These are phyloP conservation scores for Hydropsyche tenuis DNA, from an alignment of 1,140 invertebrate species.

Conservation along the genomic window DNA sequence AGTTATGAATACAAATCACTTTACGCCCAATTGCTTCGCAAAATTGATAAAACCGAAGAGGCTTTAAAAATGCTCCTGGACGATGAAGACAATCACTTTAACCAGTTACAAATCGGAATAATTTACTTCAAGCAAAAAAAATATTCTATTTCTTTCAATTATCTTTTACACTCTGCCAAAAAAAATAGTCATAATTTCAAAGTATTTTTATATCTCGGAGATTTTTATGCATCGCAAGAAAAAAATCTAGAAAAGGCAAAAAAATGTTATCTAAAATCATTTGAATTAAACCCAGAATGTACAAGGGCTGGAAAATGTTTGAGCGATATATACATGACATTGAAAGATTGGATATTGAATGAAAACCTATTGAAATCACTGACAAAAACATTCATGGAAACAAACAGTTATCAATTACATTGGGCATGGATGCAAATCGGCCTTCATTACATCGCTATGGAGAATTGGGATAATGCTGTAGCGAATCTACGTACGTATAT, in stretches of 20 bases:
- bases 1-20: slow-evolving; percentile 53
- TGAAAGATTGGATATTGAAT: slow-evolving; percentile 74
- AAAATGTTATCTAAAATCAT: slow-evolving; percentile 84
- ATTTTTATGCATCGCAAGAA: slow-evolving; percentile 70
- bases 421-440: slow-evolving; percentile 86
- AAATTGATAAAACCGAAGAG: slow-evolving; percentile 63
- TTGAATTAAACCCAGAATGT: slow-evolving; percentile 73
- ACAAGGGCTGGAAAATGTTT: slow-evolving; percentile 73
- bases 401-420: slow-evolving; percentile 59
- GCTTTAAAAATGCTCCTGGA: slow-evolving; percentile 62
- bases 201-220: slow-evolving; percentile 78
- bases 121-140: slow-evolving; percentile 70
- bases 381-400: background rate
- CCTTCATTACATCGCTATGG: slow-evolving; percentile 74
- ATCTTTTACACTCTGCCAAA: slow-evolving; percentile 77
- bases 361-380: slow-evolving; percentile 66
- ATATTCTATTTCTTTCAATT: slow-evolving; percentile 67
- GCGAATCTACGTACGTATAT: slow-evolving; percentile 78
- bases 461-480: slow-evolving; percentile 76
- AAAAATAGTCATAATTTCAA: slow-evolving; percentile 73
- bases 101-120: slow-evolving; percentile 69
- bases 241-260: slow-evolving; percentile 72
- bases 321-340: slow-evolving; percentile 74
- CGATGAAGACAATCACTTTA: slow-evolving; percentile 58
- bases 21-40: slow-evolving; percentile 56